A percentile compares a stretch with the other conserved stretches of the same genome.
These are phyloP conservation scores for Steinernema khuongi DNA, from an alignment of 1,140 invertebrate genomes.

Conservation along the genomic window DNA sequence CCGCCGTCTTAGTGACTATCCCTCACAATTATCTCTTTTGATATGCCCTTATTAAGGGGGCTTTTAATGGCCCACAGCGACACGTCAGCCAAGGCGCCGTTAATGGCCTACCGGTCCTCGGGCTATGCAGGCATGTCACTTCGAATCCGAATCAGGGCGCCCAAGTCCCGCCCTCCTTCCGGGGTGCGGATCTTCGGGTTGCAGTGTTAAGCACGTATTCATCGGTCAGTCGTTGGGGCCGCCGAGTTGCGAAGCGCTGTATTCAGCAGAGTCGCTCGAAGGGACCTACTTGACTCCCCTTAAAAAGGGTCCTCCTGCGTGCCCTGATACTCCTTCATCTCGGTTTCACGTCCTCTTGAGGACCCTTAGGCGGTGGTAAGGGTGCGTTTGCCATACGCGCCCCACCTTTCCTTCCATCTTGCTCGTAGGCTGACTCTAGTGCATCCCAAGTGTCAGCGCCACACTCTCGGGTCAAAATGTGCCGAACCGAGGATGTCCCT, in stretches of 20 bases:
- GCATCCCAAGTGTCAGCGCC: too few relatives aligned
- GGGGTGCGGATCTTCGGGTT: background rate
- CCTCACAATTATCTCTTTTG: constrained; percentile 10
- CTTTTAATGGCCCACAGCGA: background rate
- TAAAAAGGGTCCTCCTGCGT: too few relatives aligned
- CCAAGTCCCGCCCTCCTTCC: background rate
- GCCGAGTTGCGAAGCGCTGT: background rate
- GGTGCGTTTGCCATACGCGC: too few relatives aligned
- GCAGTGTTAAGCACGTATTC: constrained; percentile 9
- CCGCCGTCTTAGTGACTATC: background rate
- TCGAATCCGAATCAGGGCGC: background rate
- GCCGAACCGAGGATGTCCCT: too few relatives aligned
- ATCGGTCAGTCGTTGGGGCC: background rate
- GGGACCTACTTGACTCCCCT: too few relatives aligned
- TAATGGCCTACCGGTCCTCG: background rate
- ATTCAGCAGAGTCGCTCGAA: too few relatives aligned
- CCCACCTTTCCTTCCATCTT: too few relatives aligned
- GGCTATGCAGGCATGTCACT: background rate
- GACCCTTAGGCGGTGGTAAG: too few relatives aligned
- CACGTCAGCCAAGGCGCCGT: background rate
- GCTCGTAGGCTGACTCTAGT: too few relatives aligned
- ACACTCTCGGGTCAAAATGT: too few relatives aligned
- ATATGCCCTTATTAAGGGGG: constrained; percentile 10
- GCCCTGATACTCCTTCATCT: too few relatives aligned
- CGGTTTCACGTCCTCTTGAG: too few relatives aligned